Conservation (phyloP, 2,113 vertebrate genomes). For the Romanogobio albipinnatus region DNA sequence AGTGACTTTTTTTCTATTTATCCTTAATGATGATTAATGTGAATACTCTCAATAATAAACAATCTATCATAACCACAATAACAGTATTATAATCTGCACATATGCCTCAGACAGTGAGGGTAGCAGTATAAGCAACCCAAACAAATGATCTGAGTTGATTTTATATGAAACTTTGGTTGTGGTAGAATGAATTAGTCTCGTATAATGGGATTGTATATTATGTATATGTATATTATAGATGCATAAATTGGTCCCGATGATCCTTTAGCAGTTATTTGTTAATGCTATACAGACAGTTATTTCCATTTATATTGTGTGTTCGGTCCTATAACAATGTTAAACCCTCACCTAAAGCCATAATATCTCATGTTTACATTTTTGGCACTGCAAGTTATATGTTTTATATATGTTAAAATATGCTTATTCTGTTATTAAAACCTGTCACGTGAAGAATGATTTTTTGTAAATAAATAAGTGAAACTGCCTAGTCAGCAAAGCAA, state of each 20-base stretch:
- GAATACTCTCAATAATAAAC: conserved; percentile 77
- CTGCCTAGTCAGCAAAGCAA: conserved; percentile 33
- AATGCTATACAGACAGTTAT: neutral
- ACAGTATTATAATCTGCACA: conserved; percentile 65
- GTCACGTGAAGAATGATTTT: conserved; percentile 40
- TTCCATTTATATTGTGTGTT: neutral
- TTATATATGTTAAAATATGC: conserved; percentile 18
- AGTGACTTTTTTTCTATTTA: conserved; percentile 77
- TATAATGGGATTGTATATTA: neutral
- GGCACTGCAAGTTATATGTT: conserved; percentile 31
- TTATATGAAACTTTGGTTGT: conserved; percentile 17
- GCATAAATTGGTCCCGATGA: neutral
- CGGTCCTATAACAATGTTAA: conserved; percentile 4
- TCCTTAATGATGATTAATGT: conserved; percentile 72
- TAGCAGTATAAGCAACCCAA: neutral
- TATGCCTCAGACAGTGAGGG: conserved; percentile 40
- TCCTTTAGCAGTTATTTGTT: neutral
- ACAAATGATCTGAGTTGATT: neutral
- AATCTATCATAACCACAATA: conserved; percentile 65
- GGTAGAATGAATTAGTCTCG: neutral
- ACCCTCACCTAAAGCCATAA: conserved; percentile 41
- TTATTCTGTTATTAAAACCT: conserved; percentile 27
- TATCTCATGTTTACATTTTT: conserved; percentile 43
- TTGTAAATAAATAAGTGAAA: conserved; percentile 31
- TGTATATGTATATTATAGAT: conserved; percentile 3